Percentiles rank a stretch among this genome's conserved stretches.
These are phyloP conservation scores for Megatriorchis doriae DNA, from an alignment of 2,113 vertebrate species.

Conservation along the genomic window DNA sequence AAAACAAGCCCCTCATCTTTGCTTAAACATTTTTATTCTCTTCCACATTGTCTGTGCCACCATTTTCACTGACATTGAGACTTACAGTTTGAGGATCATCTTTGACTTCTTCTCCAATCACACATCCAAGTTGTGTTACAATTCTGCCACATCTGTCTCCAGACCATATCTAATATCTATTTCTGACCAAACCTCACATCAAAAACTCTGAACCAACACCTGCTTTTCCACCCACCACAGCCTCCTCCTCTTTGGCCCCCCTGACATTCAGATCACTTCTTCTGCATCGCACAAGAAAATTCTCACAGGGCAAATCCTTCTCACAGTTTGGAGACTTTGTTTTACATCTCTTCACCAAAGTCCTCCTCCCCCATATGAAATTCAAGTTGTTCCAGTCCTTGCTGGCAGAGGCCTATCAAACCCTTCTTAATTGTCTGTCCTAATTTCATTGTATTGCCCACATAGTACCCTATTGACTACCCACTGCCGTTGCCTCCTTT, in stretches of 20 bases:
- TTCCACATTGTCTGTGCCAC: not conserved
- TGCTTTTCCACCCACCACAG: not conserved
- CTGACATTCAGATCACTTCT: not conserved
- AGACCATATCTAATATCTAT: not conserved
- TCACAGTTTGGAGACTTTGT: not conserved
- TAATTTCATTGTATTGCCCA: not conserved
- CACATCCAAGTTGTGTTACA: not conserved
- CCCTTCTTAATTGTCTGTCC: not conserved
- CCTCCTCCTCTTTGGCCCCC: not conserved
- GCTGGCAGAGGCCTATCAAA: not conserved
- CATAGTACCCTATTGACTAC: not conserved
- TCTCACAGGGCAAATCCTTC: not conserved
- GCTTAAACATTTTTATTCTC: not conserved
- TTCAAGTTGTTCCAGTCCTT: not conserved
- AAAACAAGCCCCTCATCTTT: not conserved
- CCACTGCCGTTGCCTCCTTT: not conserved
- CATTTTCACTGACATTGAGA: not conserved
- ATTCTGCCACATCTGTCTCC: not conserved
- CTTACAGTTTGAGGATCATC: not conserved
- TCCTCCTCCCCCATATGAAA: not conserved
- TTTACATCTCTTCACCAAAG: not conserved
- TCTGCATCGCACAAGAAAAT: not conserved
- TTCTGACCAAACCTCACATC: not conserved
- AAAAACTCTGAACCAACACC: not conserved
- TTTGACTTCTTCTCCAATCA: not conserved